phyloP scores from a whole-genome alignment of 2,888 invertebrate species.

The Spisula solida region DNA sequence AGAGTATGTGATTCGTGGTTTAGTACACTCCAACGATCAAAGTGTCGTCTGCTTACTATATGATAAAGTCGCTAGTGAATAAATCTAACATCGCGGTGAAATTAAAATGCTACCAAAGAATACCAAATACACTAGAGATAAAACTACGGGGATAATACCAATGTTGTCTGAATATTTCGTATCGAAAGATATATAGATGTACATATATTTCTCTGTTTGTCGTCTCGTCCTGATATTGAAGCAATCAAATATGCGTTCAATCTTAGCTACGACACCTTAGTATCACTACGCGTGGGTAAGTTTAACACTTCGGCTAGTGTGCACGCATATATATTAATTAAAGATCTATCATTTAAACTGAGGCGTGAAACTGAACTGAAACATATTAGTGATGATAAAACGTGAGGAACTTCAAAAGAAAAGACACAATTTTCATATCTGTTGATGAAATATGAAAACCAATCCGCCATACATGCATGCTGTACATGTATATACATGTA shows the following conservation, averaged over 20 bases:
- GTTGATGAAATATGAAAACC: no score
- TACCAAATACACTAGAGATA: conserved; percentile 2
- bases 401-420: background rate
- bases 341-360: conserved; percentile 27
- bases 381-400: conserved; percentile 38
- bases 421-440: no score
- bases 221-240: background rate
- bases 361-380: conserved; percentile 22
- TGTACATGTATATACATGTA: no score
- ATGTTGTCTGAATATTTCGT: background rate
- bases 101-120: conserved; percentile 22
- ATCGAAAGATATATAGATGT: no score
- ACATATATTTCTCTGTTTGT: background rate
- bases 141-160: background rate
- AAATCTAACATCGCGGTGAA: background rate
- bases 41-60: conserved; percentile 8
- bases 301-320: background rate
- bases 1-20: background rate
- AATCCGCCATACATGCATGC: no score
- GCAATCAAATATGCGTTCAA: background rate
- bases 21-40: conserved; percentile 8
- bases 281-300: background rate
- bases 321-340: background rate
- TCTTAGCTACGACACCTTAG: background rate
- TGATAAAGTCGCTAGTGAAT: background rate